Evolutionary conservation across 2,113 vertebrate genomes (phyloP), one percentile per base, ranked within the genome.

Genomic region (Neogale vison): DNA sequence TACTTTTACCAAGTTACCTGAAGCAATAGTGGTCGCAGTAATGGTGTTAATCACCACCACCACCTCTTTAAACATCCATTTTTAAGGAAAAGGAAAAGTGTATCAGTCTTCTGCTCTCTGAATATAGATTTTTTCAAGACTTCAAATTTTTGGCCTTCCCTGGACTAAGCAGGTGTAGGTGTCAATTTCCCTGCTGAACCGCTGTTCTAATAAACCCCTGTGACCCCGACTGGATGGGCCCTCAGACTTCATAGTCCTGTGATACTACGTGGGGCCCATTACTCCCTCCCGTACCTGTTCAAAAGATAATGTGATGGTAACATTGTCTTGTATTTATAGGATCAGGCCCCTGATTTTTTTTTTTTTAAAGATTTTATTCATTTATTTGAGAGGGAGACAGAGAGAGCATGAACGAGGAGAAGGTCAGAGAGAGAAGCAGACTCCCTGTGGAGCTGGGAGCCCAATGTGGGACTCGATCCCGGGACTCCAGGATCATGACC

Each of bases 51-150:
- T 2, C 52, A 88, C 39, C n/a, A 90, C 63, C 63, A 82, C 36
- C 59, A 88, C 39, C 92, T 71, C 61, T 76, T 74, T 74, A 93
- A 95, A 65, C 26, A 55, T 47, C 84, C 80, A n/a, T 57, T 94
- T 92, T 59, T 72, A 47, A 93, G 80, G 69, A 59, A 79, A 39
- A 94, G 42, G 45, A 95, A 95, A 81, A 74, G 21, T 90, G 85
- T 8, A 34, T 76, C 55, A 23, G 23, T n/a, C 15, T 55, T 92
- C 79, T 95, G 57, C n/a, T 76, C 52, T 93, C 63, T 80, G 24
- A 34, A 5, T 76, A 29, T 39, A 52, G 21, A 47, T 55, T 65
- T 77, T 96, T 65, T 88, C 39, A 87, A 63, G 47, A 63, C 85
- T 14, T 47, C 52, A 31, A 31, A 47, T 77, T 5, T 96, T 81